Conservation (phyloP, 1,140 invertebrate genomes). For the Halesus radiatus region DNA sequence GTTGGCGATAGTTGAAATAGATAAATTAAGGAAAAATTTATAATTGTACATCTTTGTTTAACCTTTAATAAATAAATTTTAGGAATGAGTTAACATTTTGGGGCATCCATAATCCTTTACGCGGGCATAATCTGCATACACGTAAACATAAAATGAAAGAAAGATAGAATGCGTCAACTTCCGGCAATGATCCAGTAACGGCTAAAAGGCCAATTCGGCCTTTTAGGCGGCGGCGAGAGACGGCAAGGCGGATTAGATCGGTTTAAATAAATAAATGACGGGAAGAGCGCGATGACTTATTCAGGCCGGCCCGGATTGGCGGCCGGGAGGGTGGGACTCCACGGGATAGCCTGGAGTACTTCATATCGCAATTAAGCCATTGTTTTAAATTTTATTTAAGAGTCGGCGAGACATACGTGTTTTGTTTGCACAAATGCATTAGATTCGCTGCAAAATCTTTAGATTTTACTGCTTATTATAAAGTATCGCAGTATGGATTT, state of each 20-base stretch:
- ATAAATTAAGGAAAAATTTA: too few relatives aligned
- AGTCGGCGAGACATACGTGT: neutral
- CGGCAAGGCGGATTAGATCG: conserved; percentile 15
- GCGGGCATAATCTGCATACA: too few relatives aligned
- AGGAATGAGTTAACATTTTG: too few relatives aligned
- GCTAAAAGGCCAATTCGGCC: neutral
- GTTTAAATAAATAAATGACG: conserved; percentile 20
- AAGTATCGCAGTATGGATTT: too few relatives aligned
- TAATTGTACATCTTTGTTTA: too few relatives aligned
- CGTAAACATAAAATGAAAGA: too few relatives aligned
- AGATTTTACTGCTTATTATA: too few relatives aligned
- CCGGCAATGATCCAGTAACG: neutral
- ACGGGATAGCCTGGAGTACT: conserved; percentile 37
- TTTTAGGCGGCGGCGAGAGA: neutral
- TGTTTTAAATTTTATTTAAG: conserved; percentile 42
- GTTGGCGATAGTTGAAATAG: too few relatives aligned
- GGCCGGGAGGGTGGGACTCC: conserved; percentile 20
- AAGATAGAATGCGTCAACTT: neutral
- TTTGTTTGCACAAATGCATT: too few relatives aligned
- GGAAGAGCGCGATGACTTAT: conserved; percentile 25
- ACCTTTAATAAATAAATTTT: too few relatives aligned
- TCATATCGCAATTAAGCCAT: conserved; percentile 51
- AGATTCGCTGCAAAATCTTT: too few relatives aligned
- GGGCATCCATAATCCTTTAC: too few relatives aligned
- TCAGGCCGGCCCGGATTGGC: neutral